These are phyloP conservation scores for Rhynchotus rufescens DNA, from an alignment of 2,797 vertebrate species.

Conservation along the genomic window DNA sequence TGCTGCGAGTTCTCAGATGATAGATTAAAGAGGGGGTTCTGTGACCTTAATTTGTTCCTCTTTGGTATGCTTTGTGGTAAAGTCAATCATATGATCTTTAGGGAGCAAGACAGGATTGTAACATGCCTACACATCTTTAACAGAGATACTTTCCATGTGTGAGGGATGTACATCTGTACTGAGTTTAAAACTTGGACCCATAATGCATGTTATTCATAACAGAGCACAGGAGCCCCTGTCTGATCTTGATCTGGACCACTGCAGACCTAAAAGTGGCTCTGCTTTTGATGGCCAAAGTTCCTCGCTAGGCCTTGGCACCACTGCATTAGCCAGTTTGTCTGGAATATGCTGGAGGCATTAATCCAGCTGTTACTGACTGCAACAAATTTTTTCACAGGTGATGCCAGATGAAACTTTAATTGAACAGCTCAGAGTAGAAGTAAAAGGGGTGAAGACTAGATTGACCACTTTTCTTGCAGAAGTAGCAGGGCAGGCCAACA, in stretches of 20 bases:
- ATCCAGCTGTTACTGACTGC: neutral
- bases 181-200: neutral
- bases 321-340: neutral
- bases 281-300: neutral
- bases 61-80: neutral
- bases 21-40: neutral
- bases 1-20: neutral
- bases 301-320: neutral
- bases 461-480: neutral
- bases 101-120: neutral
- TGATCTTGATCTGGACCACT: neutral
- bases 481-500: neutral
- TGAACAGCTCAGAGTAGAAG: neutral
- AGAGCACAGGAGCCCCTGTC: neutral
- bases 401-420: neutral
- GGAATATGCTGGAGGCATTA: neutral
- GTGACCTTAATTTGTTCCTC: neutral
- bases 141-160: neutral
- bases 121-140: neutral
- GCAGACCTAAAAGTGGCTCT: neutral
- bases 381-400: neutral
- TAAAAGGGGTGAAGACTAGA: neutral
- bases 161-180: neutral
- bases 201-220: neutral
- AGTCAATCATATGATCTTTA: neutral